These are phyloP conservation scores for Benitochromis conjunctus DNA, from an alignment of 2,113 vertebrate species.

Conservation along the genomic window DNA sequence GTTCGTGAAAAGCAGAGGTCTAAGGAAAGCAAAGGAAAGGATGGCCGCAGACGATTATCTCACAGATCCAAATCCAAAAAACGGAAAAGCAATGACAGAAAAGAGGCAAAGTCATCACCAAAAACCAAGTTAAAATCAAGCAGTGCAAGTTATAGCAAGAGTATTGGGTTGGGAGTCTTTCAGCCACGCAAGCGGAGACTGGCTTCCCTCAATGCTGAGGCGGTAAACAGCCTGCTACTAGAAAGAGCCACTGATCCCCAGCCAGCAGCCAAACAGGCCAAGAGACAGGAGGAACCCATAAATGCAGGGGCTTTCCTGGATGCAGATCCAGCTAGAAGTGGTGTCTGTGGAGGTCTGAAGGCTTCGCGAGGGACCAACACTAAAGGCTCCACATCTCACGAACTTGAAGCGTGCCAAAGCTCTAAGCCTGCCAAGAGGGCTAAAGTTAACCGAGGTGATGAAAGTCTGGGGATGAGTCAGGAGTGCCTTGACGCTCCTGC, in stretches of 20 bases:
- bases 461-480: constrained; percentile 24
- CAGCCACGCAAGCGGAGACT: constrained; percentile 88
- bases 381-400: constrained; percentile 39
- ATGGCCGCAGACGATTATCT: constrained; percentile 5
- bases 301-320: constrained; percentile 23
- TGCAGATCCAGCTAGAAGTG: constrained; percentile 6
- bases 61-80: constrained; percentile 32
- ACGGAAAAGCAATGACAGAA: constrained; percentile 13
- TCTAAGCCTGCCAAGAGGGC: constrained; percentile 56
- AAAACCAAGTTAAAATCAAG: constrained; percentile 55
- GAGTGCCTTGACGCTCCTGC: constrained; percentile 68
- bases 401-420: constrained; percentile 48
- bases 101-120: background rate
- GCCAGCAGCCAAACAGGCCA: constrained; percentile 50
- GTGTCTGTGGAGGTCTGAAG: constrained; percentile 4
- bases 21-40: constrained; percentile 8
- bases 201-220: constrained; percentile 94
- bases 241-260: constrained; percentile 77
- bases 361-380: background rate
- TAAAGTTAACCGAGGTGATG: constrained; percentile 8
- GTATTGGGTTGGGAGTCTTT: background rate
- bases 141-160: background rate
- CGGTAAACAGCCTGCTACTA: constrained; percentile 89
- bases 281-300: constrained; percentile 63
- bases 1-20: constrained; percentile 1